Evolutionary conservation across 2,113 vertebrate genomes (phyloP).

Genomic region (Caracal caracal): DNA sequence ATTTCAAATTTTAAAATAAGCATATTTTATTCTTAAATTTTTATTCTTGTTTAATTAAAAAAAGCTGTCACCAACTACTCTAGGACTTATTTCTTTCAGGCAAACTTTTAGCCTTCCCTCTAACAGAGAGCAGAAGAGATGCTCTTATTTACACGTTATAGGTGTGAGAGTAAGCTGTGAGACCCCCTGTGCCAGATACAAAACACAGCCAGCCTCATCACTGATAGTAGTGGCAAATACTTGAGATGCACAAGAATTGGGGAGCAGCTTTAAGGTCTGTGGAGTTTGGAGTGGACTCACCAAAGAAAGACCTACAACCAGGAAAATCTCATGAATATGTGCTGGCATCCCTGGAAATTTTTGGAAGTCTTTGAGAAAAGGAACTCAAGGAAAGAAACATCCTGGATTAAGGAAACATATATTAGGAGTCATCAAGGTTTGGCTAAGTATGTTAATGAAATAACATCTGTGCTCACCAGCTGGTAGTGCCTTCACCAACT

Average conservation of each 20-base stretch:
- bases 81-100: neutral
- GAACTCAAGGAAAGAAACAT: constrained; percentile 31
- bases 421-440: constrained; percentile 48
- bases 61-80: neutral
- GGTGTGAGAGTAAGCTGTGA: neutral
- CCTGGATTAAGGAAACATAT: constrained; percentile 47
- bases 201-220: neutral
- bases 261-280: neutral
- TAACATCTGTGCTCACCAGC: constrained; percentile 53
- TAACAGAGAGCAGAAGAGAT: neutral
- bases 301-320: neutral
- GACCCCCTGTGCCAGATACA: neutral
- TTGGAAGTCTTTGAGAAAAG: constrained; percentile 20
- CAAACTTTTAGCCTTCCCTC: neutral
- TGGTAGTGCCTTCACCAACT: constrained; percentile 16
- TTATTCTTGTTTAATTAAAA: constrained; percentile 1
- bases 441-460: constrained; percentile 59
- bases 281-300: neutral
- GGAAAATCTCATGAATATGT: neutral
- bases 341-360: neutral
- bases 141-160: neutral
- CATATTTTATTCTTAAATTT: neutral
- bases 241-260: neutral
- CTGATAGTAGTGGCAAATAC: neutral
- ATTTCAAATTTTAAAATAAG: neutral